Percentiles rank a stretch among this genome's conserved stretches.
Evolutionary conservation across 2,797 vertebrate genomes (phyloP).

Genomic region (Clarias platycephalus): DNA sequence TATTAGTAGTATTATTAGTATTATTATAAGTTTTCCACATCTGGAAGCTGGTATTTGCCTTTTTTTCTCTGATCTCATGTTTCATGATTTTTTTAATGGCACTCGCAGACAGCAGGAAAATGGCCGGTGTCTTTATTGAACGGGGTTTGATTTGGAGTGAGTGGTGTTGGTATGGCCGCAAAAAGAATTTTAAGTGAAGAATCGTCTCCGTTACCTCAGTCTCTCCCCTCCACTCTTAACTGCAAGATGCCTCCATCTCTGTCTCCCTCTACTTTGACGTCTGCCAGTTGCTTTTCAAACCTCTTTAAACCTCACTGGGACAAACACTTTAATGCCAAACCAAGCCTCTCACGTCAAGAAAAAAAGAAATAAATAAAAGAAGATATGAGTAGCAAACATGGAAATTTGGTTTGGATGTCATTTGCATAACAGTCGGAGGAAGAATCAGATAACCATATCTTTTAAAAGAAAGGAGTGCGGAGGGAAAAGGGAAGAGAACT

Average conservation of each 20-base stretch:
- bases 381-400: neutral
- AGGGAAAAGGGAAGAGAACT: neutral
- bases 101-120: neutral
- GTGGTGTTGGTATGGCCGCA: neutral
- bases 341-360: neutral
- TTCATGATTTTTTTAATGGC: neutral
- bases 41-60: neutral
- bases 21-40: neutral
- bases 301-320: neutral
- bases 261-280: neutral
- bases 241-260: neutral
- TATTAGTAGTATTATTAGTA: neutral
- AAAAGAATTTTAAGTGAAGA: neutral
- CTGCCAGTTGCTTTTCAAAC: neutral
- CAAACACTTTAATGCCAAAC: constrained; percentile 3
- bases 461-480: neutral
- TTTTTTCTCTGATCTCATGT: neutral
- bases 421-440: neutral
- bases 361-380: neutral
- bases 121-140: neutral
- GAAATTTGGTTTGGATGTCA: neutral
- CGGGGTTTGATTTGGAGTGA: neutral
- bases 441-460: too few relatives aligned
- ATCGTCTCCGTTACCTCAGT: neutral
- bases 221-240: neutral